phyloP scores from a whole-genome alignment of 1,140 invertebrate species.

The Brevipalpus yothersi region DNA sequence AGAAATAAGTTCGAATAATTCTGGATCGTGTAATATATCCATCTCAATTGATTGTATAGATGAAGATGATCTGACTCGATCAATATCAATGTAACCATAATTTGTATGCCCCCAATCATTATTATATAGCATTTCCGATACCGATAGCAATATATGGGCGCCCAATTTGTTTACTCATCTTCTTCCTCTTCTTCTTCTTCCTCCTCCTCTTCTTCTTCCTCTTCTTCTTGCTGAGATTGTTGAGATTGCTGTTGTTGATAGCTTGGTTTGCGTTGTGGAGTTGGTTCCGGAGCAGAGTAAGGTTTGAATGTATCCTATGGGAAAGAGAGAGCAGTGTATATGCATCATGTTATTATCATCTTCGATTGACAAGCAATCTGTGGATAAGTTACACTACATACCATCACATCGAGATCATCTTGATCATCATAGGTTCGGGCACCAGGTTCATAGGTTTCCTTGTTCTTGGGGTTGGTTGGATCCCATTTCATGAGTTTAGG shows the following conservation, averaged over 20 bases:
- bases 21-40: too few species aligned
- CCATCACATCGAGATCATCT: conserved; percentile 8
- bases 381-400: background rate
- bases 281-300: background rate
- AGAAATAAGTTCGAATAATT: too few species aligned
- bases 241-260: background rate
- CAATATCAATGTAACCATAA: too few species aligned
- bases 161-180: background rate
- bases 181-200: conserved; percentile 1
- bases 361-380: too few species aligned
- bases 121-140: too few species aligned
- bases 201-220: conserved; percentile 1
- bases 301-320: background rate
- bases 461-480: conserved; percentile 12
- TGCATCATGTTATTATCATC: too few species aligned
- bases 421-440: conserved; percentile 8
- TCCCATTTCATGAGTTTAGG: conserved; percentile 13
- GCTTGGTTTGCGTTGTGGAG: background rate
- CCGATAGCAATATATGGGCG: background rate
- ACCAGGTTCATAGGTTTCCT: conserved; percentile 12
- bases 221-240: background rate
- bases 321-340: background rate
- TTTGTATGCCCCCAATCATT: too few species aligned
- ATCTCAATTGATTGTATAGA: too few species aligned
- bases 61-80: too few species aligned